A percentile compares a stretch with the other conserved stretches of the same genome.
Evolutionary conservation across 2,888 invertebrate species (phyloP).

Genomic region (Piscicola geometra): DNA sequence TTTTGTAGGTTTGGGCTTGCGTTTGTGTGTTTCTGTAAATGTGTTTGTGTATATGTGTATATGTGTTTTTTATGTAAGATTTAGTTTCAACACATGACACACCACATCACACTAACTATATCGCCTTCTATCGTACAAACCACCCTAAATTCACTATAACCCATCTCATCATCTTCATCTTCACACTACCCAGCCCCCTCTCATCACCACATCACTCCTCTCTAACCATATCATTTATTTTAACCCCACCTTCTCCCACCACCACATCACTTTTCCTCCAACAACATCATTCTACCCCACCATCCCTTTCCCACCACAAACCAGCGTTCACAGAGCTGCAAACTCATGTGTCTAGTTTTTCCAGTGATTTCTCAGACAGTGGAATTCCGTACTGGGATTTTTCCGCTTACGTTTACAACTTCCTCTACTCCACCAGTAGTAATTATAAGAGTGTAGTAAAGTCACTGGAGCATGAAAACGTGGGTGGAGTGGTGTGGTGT

Average conservation of each 20-base stretch:
- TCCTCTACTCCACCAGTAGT: constrained; percentile 75
- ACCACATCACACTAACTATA: too few relatives aligned
- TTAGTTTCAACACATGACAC: too few relatives aligned
- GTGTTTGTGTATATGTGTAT: too few relatives aligned
- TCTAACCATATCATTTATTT: neutral
- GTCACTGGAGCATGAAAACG: constrained; percentile 2
- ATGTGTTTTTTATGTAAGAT: too few relatives aligned
- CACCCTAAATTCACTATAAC: too few relatives aligned
- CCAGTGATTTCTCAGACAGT: constrained; percentile 86
- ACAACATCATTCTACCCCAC: neutral
- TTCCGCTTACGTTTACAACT: constrained; percentile 92
- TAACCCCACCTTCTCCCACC: neutral
- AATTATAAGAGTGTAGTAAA: constrained; percentile 66
- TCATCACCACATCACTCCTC: neutral
- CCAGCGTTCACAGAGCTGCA: constrained; percentile 92
- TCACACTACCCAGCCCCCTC: neutral
- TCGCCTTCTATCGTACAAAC: too few relatives aligned
- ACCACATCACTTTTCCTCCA: neutral
- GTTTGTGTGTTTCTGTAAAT: too few relatives aligned
- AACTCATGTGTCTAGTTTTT: constrained; percentile 96
- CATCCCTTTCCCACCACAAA: constrained; percentile 21
- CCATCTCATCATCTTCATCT: neutral
- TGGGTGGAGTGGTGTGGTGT: neutral
- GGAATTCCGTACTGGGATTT: constrained; percentile 94
- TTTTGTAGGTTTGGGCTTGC: too few relatives aligned